phyloP scores from a whole-genome alignment of 2,113 vertebrate species.

The Oryzias curvinotus region DNA sequence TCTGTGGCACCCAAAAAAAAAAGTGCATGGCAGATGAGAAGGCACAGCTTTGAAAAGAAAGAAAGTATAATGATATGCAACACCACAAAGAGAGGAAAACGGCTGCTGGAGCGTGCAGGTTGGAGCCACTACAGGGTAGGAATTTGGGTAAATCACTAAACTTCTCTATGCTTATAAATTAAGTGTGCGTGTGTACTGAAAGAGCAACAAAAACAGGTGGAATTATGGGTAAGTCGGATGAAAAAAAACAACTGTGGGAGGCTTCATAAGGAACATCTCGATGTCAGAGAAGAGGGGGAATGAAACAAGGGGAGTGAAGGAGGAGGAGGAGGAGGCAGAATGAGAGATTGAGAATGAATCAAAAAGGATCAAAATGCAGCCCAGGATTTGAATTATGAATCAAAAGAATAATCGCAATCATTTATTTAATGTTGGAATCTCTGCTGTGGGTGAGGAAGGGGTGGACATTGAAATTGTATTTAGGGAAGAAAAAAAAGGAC shows the following conservation, averaged over 20 bases:
- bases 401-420: constrained; percentile 15
- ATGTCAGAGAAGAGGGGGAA: constrained; percentile 7
- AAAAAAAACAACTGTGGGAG: constrained; percentile 30
- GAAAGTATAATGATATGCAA: constrained; percentile 56
- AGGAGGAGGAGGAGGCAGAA: not conserved
- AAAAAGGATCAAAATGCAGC: constrained; percentile 26
- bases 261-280: constrained; percentile 28
- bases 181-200: constrained; percentile 7
- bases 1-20: constrained; percentile 23
- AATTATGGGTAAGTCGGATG: constrained; percentile 23
- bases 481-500: not conserved
- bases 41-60: constrained; percentile 43
- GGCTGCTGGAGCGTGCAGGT: constrained; percentile 8
- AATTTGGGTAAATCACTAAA: constrained; percentile 32
- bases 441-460: not conserved
- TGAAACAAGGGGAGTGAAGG: not conserved
- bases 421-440: constrained; percentile 9
- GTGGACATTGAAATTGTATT: not conserved
- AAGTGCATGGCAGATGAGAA: constrained; percentile 38
- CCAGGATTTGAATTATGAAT: constrained; percentile 25
- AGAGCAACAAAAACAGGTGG: constrained; percentile 5
- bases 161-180: constrained; percentile 10
- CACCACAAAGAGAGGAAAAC: constrained; percentile 49
- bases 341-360: not conserved
- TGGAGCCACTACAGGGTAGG: constrained; percentile 14